phyloP scores from a whole-genome alignment of 2,888 invertebrate genomes.

The Villa cingulata region DNA sequence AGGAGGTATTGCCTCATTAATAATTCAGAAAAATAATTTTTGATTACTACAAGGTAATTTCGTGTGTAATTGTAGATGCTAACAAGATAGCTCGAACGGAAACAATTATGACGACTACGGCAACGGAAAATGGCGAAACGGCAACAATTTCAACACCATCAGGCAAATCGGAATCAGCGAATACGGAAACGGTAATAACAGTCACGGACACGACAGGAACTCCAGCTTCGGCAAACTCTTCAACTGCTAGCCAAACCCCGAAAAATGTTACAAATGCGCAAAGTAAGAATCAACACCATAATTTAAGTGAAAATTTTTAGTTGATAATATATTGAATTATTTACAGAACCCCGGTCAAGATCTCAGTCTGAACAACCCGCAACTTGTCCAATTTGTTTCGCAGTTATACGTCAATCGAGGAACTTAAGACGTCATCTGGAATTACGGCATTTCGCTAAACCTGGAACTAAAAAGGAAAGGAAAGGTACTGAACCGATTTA shows the following conservation, averaged over 20 bases:
- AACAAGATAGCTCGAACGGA: slow-evolving; percentile 32
- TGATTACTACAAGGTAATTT: not conserved
- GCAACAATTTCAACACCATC: slow-evolving; percentile 23
- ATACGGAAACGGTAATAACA: slow-evolving; percentile 30
- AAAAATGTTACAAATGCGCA: slow-evolving; percentile 12
- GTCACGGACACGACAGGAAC: slow-evolving; percentile 25
- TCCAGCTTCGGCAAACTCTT: slow-evolving; percentile 15
- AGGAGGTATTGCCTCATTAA: slow-evolving; percentile 3
- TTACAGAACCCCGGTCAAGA: slow-evolving; percentile 38
- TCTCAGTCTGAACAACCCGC: slow-evolving; percentile 49
- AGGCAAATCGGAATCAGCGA: slow-evolving; percentile 29
- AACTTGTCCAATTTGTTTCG: slow-evolving; percentile 45
- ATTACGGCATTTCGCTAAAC: slow-evolving; percentile 36
- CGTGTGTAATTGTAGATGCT: slow-evolving; percentile 20
- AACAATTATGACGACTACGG: slow-evolving; percentile 22
- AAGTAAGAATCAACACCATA: not conserved
- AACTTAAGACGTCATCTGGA: slow-evolving; percentile 45
- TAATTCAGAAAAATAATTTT: not conserved
- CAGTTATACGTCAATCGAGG: slow-evolving; percentile 44
- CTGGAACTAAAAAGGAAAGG: slow-evolving; percentile 35
- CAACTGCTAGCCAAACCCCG: slow-evolving; percentile 15
- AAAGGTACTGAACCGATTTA: slow-evolving; percentile 25
- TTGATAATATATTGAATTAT: not conserved
- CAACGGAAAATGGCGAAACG: slow-evolving; percentile 16
- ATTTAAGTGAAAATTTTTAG: not conserved